These are phyloP conservation scores for Ambastaia sidthimunki DNA, from an alignment of 2,797 vertebrate genomes.

Conservation along the genomic window DNA sequence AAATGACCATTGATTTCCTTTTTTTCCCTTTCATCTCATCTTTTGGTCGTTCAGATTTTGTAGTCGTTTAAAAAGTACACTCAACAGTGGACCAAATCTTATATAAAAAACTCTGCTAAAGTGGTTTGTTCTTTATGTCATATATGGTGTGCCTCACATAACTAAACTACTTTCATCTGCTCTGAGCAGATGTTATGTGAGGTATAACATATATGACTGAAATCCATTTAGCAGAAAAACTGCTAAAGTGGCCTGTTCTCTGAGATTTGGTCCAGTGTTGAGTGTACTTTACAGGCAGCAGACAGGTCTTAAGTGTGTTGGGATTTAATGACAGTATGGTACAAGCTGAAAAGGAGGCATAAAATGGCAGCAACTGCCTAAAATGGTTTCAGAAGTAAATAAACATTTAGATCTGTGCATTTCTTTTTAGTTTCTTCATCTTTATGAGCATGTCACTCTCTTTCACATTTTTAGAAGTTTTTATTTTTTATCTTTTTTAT, in stretches of 20 bases:
- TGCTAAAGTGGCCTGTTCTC: too few relatives aligned
- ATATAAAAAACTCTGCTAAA: too few relatives aligned
- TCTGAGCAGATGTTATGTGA: not conserved
- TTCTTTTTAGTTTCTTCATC: not conserved
- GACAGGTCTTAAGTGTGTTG: not conserved
- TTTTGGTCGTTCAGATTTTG: not conserved
- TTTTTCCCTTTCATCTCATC: not conserved
- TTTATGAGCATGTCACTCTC: conserved; percentile 54
- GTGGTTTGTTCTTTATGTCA: too few relatives aligned
- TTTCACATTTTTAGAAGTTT: conserved; percentile 29
- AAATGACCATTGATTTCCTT: too few relatives aligned
- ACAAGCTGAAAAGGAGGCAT: not conserved
- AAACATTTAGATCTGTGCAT: not conserved
- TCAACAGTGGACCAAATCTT: too few relatives aligned
- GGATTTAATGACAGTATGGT: not conserved
- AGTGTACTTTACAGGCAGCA: not conserved
- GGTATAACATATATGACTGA: not conserved
- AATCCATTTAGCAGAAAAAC: too few relatives aligned
- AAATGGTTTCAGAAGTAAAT: not conserved
- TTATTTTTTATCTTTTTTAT: not conserved
- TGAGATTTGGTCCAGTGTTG: not conserved
- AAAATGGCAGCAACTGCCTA: not conserved
- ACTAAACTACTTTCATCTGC: too few relatives aligned
- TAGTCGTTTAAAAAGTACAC: not conserved
- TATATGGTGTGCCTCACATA: too few relatives aligned